A percentile compares a stretch with the other conserved stretches of the same genome.
phyloP scores from a whole-genome alignment of 2,113 vertebrate species.

The Pithys albifrons region DNA sequence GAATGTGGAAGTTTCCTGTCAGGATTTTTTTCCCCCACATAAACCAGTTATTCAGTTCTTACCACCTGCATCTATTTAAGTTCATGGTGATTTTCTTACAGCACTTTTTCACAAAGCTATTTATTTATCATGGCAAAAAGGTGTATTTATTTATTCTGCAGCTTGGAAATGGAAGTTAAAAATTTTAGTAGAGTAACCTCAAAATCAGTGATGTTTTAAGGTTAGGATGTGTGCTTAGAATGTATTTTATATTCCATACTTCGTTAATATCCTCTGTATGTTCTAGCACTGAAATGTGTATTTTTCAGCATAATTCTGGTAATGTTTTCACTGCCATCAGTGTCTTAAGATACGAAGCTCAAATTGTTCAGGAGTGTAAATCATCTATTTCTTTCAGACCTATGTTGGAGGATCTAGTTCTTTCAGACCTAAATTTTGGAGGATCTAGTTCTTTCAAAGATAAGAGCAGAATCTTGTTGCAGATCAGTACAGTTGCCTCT shows the following conservation, averaged over 20 bases:
- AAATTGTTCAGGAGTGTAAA: neutral
- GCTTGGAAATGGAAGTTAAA: neutral
- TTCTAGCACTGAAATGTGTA: neutral
- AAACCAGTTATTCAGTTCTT: neutral
- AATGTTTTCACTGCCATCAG: neutral
- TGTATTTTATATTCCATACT: neutral
- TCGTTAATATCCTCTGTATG: neutral
- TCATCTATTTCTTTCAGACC: neutral
- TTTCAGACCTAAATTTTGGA: neutral
- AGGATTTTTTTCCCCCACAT: neutral
- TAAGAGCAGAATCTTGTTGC: neutral
- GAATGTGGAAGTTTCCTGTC: conserved; percentile 7
- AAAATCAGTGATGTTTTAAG: neutral
- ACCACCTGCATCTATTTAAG: neutral
- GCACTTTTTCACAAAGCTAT: neutral
- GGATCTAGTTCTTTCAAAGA: neutral
- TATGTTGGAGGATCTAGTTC: neutral
- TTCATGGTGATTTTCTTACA: neutral
- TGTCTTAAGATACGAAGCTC: neutral
- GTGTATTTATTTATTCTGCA: neutral
- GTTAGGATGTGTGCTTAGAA: neutral
- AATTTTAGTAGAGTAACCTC: neutral
- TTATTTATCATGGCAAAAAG: neutral
- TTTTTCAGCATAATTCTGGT: neutral
- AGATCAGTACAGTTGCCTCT: neutral